phyloP scores from a whole-genome alignment of 2,888 invertebrate species.

The Gastrophysa polygoni region DNA sequence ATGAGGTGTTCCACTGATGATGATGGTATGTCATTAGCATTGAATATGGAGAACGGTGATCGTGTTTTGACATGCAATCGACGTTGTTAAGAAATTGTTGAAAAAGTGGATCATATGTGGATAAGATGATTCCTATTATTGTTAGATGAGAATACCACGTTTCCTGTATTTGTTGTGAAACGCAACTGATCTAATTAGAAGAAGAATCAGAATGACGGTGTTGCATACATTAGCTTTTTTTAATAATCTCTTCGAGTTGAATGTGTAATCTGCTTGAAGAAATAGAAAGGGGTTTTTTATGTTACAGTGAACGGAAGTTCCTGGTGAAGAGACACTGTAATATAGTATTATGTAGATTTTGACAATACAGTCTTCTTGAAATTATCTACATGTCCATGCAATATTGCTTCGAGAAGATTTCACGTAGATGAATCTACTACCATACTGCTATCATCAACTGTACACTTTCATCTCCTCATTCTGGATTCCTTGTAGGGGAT shows the following conservation, averaged over 20 bases:
- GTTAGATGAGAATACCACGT: constrained; percentile 39
- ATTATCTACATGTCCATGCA: too few relatives aligned
- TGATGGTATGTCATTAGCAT: constrained; percentile 44
- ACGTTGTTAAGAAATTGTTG: constrained; percentile 39
- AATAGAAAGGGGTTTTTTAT: constrained; percentile 25
- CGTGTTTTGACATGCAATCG: constrained; percentile 46
- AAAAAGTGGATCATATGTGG: constrained; percentile 42
- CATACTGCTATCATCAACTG: too few relatives aligned
- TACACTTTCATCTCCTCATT: too few relatives aligned
- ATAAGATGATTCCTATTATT: constrained; percentile 37
- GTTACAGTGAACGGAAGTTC: constrained; percentile 26
- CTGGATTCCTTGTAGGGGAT: too few relatives aligned
- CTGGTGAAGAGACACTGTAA: background rate
- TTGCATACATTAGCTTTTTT: constrained; percentile 24
- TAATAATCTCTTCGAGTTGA: constrained; percentile 21
- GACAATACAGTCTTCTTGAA: too few relatives aligned
- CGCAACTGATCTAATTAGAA: constrained; percentile 35
- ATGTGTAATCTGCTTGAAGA: constrained; percentile 22
- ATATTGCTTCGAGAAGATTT: too few relatives aligned
- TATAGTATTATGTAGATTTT: background rate
- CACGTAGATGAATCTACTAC: too few relatives aligned
- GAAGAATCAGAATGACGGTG: constrained; percentile 25
- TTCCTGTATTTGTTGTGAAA: constrained; percentile 43
- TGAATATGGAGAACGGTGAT: constrained; percentile 48
- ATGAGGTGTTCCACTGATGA: background rate